Conservation (phyloP, 2,797 vertebrate genomes). For the Hyperoplus lanceolatus region DNA sequence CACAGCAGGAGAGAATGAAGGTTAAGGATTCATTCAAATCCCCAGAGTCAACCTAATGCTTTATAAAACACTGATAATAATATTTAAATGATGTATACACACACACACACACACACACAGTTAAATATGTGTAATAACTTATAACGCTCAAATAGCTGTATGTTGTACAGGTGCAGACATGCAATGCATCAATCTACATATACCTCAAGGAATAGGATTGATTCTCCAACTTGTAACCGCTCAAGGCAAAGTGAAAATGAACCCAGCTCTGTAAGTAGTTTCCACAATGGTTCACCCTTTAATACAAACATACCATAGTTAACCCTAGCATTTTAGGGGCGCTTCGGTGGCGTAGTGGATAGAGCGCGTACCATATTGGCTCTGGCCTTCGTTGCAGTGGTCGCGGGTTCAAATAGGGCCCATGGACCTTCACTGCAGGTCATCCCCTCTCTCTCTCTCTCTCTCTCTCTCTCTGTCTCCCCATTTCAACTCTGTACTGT, state of each 20-base stretch:
- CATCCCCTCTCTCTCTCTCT: too few relatives aligned
- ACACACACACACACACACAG: not conserved
- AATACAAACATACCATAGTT: too few relatives aligned
- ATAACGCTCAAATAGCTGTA: constrained; percentile 18
- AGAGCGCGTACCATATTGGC: too few relatives aligned
- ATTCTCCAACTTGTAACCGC: constrained; percentile 28
- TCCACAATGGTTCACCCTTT: too few relatives aligned
- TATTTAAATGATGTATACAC: not conserved
- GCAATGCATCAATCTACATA: constrained; percentile 47
- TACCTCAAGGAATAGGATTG: constrained; percentile 37
- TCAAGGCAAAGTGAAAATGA: not conserved
- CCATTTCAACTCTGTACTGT: not conserved
- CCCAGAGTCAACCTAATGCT: constrained; percentile 38
- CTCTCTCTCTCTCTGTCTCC: too few relatives aligned
- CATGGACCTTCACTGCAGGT: too few relatives aligned
- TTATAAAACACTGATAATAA: constrained; percentile 7
- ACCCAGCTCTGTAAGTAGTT: too few relatives aligned
- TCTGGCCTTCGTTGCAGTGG: too few relatives aligned
- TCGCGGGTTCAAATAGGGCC: too few relatives aligned
- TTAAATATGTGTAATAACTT: constrained; percentile 35
- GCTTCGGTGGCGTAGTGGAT: too few relatives aligned
- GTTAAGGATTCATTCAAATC: constrained; percentile 33
- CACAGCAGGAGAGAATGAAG: constrained; percentile 33
- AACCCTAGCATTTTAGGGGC: too few relatives aligned
- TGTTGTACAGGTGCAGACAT: constrained; percentile 11